phyloP scores from a whole-genome alignment of 2,113 vertebrate species.

The Caranx melampygus region DNA sequence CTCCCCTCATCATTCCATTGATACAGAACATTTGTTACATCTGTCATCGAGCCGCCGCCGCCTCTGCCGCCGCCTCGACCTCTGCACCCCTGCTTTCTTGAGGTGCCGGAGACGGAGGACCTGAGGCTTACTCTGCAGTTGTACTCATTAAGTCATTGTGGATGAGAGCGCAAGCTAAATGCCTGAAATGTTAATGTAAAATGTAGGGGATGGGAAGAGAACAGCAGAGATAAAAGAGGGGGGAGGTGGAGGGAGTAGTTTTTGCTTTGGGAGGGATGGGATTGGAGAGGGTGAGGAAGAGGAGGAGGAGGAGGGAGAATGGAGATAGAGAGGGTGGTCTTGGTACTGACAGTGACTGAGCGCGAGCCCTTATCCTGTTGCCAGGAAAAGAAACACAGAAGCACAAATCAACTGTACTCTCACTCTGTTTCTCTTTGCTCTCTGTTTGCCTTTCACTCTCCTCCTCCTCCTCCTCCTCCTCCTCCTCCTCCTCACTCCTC shows the following conservation, averaged over 20 bases:
- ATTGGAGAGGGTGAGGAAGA: conserved; percentile 8
- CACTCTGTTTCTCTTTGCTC: conserved; percentile 53
- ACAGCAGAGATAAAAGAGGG: conserved; percentile 37
- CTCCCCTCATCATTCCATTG: conserved; percentile 12
- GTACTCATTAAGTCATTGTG: conserved; percentile 29
- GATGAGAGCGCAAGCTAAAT: conserved; percentile 42
- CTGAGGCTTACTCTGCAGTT: conserved; percentile 1
- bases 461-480: conserved; percentile 1
- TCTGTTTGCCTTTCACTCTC: neutral
- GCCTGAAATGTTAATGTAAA: conserved; percentile 52
- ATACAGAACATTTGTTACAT: conserved; percentile 45
- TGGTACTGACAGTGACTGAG: conserved; percentile 69
- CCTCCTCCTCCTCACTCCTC: conserved; percentile 11
- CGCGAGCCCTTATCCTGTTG: conserved; percentile 59
- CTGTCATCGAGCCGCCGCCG: conserved; percentile 15
- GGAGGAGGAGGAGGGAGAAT: conserved; percentile 17
- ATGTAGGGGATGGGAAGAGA: neutral
- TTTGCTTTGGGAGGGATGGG: conserved; percentile 42
- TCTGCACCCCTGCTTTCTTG: neutral
- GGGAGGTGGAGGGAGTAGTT: conserved; percentile 34
- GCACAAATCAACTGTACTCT: conserved; percentile 51
- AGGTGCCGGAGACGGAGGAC: conserved; percentile 6
- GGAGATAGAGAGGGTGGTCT: conserved; percentile 68
- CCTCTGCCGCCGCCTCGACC: conserved; percentile 4
- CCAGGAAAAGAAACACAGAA: conserved; percentile 71